Conservation (phyloP, 1,140 invertebrate species). For the Tachypleus tridentatus region DNA sequence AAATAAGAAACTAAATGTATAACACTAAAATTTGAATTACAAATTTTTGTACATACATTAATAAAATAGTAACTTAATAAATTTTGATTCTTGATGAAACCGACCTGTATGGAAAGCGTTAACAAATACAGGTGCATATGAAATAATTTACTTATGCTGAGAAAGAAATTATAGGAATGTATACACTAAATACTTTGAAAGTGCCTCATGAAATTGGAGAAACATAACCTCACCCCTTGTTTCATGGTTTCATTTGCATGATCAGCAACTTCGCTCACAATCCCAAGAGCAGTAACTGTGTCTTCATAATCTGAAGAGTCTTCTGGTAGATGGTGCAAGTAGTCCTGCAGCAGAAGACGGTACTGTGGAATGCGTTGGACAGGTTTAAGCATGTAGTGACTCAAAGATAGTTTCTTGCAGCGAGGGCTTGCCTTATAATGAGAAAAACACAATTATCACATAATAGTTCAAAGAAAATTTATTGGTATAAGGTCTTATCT, state of each 20-base stretch:
- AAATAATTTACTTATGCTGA: no score
- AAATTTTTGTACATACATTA: no score
- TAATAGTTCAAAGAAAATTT: not conserved
- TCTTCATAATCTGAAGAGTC: slow-evolving; percentile 51
- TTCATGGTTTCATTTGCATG: slow-evolving; percentile 61
- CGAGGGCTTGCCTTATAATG: slow-evolving; percentile 30
- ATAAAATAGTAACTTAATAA: no score
- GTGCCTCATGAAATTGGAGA: not conserved
- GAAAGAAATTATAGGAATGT: no score
- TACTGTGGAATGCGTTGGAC: slow-evolving; percentile 59
- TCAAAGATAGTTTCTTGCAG: slow-evolving; percentile 50
- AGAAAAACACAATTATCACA: no score
- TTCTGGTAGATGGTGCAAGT: slow-evolving; percentile 44
- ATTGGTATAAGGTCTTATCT: not conserved
- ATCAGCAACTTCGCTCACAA: slow-evolving; percentile 58
- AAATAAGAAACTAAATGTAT: not conserved
- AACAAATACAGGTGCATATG: no score
- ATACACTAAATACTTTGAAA: not conserved
- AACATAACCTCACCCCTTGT: slow-evolving; percentile 38
- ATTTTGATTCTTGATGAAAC: no score
- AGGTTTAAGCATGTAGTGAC: slow-evolving; percentile 63
- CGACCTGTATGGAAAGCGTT: no score
- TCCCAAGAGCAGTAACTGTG: slow-evolving; percentile 48
- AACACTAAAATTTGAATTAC: no score
- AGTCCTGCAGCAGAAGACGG: slow-evolving; percentile 51